Conservation (phyloP, 2,113 vertebrate genomes). For the Cephalopterus ornatus region DNA sequence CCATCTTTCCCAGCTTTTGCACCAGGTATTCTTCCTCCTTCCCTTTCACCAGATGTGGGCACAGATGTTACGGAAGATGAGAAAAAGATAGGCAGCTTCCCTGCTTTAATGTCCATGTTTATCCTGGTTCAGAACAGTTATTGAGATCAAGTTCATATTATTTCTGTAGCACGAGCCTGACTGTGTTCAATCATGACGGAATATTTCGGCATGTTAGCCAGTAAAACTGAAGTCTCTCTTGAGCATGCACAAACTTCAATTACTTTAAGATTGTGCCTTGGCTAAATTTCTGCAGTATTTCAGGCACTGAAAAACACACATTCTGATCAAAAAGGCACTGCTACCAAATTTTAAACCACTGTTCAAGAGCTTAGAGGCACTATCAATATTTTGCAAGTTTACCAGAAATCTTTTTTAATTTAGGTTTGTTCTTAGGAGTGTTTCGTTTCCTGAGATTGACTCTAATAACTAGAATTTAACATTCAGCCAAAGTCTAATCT, state of each 20-base stretch:
- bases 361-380: neutral
- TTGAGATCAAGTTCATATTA: neutral
- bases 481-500: neutral
- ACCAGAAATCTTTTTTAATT: neutral
- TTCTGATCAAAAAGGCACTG: neutral
- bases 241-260: neutral
- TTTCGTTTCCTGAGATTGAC: neutral
- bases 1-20: neutral
- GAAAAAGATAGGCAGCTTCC: neutral
- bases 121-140: neutral
- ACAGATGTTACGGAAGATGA: neutral
- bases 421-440: neutral
- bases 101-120: neutral
- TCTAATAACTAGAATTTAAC: neutral
- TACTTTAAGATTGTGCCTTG: neutral
- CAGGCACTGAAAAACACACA: neutral
- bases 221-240: neutral
- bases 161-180: neutral
- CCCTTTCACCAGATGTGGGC: neutral
- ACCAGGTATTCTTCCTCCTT: neutral
- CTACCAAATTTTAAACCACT: neutral
- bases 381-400: neutral
- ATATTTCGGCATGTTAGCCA: neutral
- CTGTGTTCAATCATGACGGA: neutral
- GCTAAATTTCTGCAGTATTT: neutral